Base-by-base conservation (phyloP, 2,888 invertebrate species). In the Plagodis pulveraria region DNA sequence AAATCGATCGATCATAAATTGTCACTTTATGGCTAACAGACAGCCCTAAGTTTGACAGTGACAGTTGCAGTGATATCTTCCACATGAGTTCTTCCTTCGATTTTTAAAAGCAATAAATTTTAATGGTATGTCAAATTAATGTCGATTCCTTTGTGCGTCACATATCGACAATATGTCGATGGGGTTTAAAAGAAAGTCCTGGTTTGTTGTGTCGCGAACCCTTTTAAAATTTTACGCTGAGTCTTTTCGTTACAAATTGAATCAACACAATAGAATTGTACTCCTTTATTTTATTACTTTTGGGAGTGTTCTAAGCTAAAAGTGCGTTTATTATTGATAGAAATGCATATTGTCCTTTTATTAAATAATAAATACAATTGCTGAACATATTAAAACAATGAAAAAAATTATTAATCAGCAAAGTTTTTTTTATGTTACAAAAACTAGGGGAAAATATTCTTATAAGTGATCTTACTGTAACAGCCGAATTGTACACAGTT, bases 51-150 rank as follows among this genome's bases (percentile, higher is more conserved):
- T 77, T 71, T 77, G 77, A 69, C 80, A 78, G 62, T 65, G 62
- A 70, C 79, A 81, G 85, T 84, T 75, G 82, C 72, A 71, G 77
- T 74, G 77, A 87, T 87, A 86, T 88, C 89, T 91, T 90, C 84
- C 84, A 72, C 89, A 58, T 80, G 87, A 84, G 75, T 86, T 76
- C 77, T 76, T 81, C 73, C 73, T 76, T 76, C 80, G 82, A 86
- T 86, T 86, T 86, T 84, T 83, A 81, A 83, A 86, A 86, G 89
- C 83, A 86, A 91, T 89, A 79, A 88, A 86, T 87, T 88, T 89
- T 90, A 91, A 91, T 90, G 88, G 86, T 86, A 89, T 83, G 91
- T 91, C 91, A 89, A 89, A 90, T 91, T 91, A 90, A 88, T 87
- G 87, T 91, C 86, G 81, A 82, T 81, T 75, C 87, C 74, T 84